phyloP scores from a whole-genome alignment of 2,888 invertebrate species.

The Idaea biselata region DNA sequence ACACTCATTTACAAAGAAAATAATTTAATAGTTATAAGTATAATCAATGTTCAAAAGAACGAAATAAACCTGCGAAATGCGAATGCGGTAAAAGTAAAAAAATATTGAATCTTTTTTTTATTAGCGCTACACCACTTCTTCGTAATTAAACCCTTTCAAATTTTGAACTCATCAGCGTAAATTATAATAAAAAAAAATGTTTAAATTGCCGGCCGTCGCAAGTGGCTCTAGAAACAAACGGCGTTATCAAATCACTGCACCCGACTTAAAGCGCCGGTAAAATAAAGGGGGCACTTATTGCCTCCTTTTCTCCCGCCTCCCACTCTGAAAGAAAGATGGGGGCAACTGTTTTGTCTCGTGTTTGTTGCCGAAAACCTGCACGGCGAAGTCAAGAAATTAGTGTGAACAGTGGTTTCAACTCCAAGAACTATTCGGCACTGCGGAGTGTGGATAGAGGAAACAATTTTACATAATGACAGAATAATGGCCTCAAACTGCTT shows the following conservation, averaged over 20 bases:
- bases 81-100: not conserved
- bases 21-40: not conserved
- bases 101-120: not conserved
- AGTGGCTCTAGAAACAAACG: conserved; percentile 75
- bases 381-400: conserved; percentile 25
- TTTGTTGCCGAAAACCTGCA: conserved; percentile 29
- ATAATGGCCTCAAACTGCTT: not conserved
- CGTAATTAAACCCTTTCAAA: conserved; percentile 48
- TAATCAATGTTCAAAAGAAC: not conserved
- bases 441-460: conserved; percentile 17
- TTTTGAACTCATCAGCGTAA: conserved; percentile 34
- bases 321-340: conserved; percentile 24
- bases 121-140: conserved; percentile 12
- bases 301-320: conserved; percentile 37
- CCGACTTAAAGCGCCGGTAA: conserved; percentile 76
- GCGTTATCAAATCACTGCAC: conserved; percentile 79
- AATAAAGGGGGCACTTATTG: conserved; percentile 76
- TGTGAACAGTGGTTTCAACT: conserved; percentile 19
- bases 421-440: conserved; percentile 19
- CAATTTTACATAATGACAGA: conserved; percentile 17
- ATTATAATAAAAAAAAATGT: conserved; percentile 51
- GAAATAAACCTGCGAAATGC: not conserved
- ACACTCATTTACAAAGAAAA: not conserved
- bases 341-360: conserved; percentile 25
- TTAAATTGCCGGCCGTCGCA: conserved; percentile 58